A percentile compares a stretch with the other conserved stretches of the same genome.
phyloP scores from a whole-genome alignment of 2,113 vertebrate species.

The Eudyptes chrysolophus region DNA sequence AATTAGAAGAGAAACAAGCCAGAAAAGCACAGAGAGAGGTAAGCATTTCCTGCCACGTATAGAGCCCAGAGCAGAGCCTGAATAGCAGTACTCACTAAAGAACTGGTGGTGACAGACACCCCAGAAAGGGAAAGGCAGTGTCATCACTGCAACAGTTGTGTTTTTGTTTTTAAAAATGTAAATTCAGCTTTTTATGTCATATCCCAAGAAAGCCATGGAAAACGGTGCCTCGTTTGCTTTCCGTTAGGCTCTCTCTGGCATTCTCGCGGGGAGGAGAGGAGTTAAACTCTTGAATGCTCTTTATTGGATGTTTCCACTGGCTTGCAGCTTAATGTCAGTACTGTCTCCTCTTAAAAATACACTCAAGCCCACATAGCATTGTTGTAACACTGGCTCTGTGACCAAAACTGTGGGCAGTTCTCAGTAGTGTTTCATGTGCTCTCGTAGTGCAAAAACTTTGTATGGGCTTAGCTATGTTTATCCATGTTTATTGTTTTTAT shows the following conservation, averaged over 20 bases:
- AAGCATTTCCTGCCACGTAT: constrained; percentile 41
- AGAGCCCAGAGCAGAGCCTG: not conserved
- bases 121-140: not conserved
- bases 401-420: not conserved
- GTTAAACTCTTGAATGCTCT: not conserved
- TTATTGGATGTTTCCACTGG: not conserved
- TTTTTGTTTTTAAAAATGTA: not conserved
- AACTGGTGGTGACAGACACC: not conserved
- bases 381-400: no score
- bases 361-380: accelerated
- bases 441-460: not conserved
- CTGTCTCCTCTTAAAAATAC: not conserved
- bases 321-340: not conserved
- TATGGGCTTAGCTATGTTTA: not conserved
- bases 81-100: not conserved
- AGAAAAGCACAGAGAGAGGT: constrained; percentile 94
- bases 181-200: not conserved
- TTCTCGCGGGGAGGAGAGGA: not conserved
- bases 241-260: not conserved
- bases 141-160: not conserved
- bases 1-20: constrained; percentile 96
- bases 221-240: not conserved
- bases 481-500: not conserved
- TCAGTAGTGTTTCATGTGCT: not conserved
- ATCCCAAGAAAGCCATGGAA: not conserved